Percentiles rank a stretch among this genome's conserved stretches.
Evolutionary conservation across 2,797 vertebrate species (phyloP).

Genomic region (Gymnoscopelus microlampas): DNA sequence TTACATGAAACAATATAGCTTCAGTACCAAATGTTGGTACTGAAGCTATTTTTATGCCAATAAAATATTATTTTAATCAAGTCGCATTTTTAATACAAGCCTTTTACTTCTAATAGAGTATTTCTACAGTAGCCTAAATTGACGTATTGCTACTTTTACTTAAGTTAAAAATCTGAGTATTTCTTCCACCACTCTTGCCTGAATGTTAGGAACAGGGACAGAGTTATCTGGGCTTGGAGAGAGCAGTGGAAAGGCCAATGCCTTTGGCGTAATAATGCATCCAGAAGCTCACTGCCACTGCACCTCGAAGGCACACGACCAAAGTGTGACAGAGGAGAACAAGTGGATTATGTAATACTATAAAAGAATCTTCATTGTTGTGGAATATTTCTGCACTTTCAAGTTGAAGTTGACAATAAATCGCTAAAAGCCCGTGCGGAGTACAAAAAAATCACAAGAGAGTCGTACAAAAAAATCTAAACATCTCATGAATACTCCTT

Average conservation of each 20-base stretch:
- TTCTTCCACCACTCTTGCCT: neutral
- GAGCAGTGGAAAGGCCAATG: constrained; percentile 8
- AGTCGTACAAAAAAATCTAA: constrained; percentile 7
- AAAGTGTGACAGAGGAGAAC: constrained; percentile 25
- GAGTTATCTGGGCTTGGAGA: constrained; percentile 19
- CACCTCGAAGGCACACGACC: constrained; percentile 21
- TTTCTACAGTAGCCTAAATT: too few relatives aligned
- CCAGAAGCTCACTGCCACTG: constrained; percentile 11
- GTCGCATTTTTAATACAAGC: too few relatives aligned
- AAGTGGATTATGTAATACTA: constrained; percentile 51
- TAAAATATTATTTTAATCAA: too few relatives aligned
- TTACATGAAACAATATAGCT: too few relatives aligned
- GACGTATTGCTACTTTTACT: too few relatives aligned
- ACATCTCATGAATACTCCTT: constrained; percentile 42
- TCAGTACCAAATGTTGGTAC: too few relatives aligned
- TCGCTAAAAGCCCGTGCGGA: neutral
- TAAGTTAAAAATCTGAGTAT: neutral
- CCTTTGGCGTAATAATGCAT: constrained; percentile 5
- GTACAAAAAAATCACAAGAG: neutral
- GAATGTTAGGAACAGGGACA: constrained; percentile 49
- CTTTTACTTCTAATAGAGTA: too few relatives aligned
- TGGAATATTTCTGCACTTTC: constrained; percentile 22
- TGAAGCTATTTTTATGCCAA: too few relatives aligned
- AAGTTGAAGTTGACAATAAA: constrained; percentile 23
- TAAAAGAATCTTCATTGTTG: constrained; percentile 11